Base-by-base conservation (phyloP, 2,113 vertebrate genomes). In the Phaethon lepturus region DNA sequence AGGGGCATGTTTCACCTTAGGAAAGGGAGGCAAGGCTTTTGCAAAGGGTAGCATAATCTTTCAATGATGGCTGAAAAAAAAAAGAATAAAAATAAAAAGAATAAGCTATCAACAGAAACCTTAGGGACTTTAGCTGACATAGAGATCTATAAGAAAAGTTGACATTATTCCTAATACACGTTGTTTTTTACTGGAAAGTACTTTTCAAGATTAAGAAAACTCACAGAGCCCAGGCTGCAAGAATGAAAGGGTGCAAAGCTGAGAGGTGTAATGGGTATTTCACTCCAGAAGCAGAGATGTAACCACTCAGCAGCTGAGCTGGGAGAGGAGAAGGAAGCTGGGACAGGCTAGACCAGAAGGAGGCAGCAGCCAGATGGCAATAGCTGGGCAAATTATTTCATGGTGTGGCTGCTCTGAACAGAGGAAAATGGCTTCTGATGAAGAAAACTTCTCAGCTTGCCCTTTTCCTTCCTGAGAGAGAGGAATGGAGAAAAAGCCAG, bases 221-320 rank as follows among this genome's bases (percentile, higher is more conserved):
- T 53, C 66, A 29, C 17, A 66, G 69, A 1, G 1, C 23, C 11
- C 0, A 0, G 23, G 29, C 24, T 89, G 20, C 63, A 90, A 64
- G 90, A 95, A 68, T 47, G 40, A 71, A 88, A 81, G 29, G 56
- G 35, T 82, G 53, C 24, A 82, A 76, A 93, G 66, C 73, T 93
- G 84, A 88, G 84, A 72, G 47, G 9, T 0, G 2, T 35, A 35
- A 55, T 1, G 10, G 19, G 7, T n/a, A 4, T 85, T 68, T 75
- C 71, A 49, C 22, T 93, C 23, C 63, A 60, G 71, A 79, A 87
- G 69, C 40, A 89, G 60, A 92, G 29, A 42, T 91, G 79, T 72
- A 91, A 52, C 52, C 35, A 52, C 55, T 63, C 58, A 33, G 11
- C 63, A 77, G 29, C 55, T 0, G 3, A 74, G 26, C 33, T 80